Conservation (phyloP, 2,797 vertebrate species). For the Craterocephalus amniculus region DNA sequence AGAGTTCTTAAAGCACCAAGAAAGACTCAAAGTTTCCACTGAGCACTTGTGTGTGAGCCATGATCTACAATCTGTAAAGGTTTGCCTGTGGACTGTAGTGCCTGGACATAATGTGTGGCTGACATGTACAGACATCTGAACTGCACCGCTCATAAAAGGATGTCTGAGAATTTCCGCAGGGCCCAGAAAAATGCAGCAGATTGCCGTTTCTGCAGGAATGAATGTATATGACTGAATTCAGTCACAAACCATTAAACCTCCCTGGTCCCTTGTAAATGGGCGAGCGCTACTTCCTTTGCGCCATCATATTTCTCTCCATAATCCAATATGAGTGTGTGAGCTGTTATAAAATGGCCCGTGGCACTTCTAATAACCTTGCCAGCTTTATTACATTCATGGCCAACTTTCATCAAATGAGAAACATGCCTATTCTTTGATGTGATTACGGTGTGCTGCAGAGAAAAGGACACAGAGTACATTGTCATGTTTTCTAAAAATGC, state of each 20-base stretch:
- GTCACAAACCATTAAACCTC: slow-evolving; percentile 69
- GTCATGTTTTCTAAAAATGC: slow-evolving; percentile 35
- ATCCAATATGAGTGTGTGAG: slow-evolving; percentile 71
- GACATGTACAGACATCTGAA: slow-evolving; percentile 10
- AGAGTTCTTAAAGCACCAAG: too few species aligned
- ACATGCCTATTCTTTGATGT: slow-evolving; percentile 68
- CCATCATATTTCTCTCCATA: slow-evolving; percentile 73
- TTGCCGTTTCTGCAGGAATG: slow-evolving; percentile 48
- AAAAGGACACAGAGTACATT: slow-evolving; percentile 22
- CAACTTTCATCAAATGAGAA: slow-evolving; percentile 72
- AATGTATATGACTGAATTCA: slow-evolving; percentile 69
- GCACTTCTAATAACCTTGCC: slow-evolving; percentile 75
- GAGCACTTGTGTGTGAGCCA: not conserved
- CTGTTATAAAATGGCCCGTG: slow-evolving; percentile 69
- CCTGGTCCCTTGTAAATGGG: slow-evolving; percentile 62
- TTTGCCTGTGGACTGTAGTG: not conserved
- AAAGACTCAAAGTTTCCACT: not conserved
- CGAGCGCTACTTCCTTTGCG: slow-evolving; percentile 50
- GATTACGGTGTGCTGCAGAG: slow-evolving; percentile 61
- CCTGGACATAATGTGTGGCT: not conserved
- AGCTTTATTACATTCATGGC: slow-evolving; percentile 78
- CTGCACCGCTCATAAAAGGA: slow-evolving; percentile 1
- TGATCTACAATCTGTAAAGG: not conserved
- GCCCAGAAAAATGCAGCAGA: slow-evolving; percentile 22
- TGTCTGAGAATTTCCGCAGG: slow-evolving; percentile 18